These are phyloP conservation scores for Origma solitaria DNA, from an alignment of 2,113 vertebrate genomes.

Conservation along the genomic window DNA sequence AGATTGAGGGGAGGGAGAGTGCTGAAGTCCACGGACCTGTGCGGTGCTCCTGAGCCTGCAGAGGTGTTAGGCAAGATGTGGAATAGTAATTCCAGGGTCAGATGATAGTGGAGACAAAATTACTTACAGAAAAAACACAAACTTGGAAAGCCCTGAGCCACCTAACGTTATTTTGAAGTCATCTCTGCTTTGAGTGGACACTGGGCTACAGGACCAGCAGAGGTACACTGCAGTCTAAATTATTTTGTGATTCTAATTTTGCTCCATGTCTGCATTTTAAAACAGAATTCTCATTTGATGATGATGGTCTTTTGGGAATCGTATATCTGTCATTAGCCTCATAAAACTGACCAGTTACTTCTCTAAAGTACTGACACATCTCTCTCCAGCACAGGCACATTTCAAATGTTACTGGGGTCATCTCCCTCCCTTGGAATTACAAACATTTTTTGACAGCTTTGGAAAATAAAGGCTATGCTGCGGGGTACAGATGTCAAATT, in stretches of 20 bases:
- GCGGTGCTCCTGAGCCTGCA: neutral
- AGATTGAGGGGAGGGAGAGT: neutral
- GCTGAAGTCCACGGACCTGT: neutral
- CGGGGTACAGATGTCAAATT: neutral
- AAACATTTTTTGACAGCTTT: neutral
- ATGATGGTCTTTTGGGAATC: neutral
- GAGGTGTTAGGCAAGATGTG: neutral
- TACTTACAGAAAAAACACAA: neutral
- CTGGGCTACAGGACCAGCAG: neutral
- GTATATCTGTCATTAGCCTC: neutral
- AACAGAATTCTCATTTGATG: neutral
- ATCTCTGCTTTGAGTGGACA: neutral
- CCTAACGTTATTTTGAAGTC: neutral
- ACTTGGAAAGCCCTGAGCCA: neutral
- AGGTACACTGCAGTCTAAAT: neutral
- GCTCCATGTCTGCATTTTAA: neutral
- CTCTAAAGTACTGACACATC: neutral
- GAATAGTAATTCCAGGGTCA: neutral
- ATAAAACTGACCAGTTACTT: neutral
- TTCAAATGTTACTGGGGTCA: neutral
- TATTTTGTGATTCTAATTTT: neutral
- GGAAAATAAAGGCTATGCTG: neutral
- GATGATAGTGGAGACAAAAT: neutral
- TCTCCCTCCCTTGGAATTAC: neutral
- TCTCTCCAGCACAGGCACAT: neutral